Percentiles rank a stretch among this genome's conserved stretches.
phyloP scores from a whole-genome alignment of 2,113 vertebrate genomes.

The Murina feae region DNA sequence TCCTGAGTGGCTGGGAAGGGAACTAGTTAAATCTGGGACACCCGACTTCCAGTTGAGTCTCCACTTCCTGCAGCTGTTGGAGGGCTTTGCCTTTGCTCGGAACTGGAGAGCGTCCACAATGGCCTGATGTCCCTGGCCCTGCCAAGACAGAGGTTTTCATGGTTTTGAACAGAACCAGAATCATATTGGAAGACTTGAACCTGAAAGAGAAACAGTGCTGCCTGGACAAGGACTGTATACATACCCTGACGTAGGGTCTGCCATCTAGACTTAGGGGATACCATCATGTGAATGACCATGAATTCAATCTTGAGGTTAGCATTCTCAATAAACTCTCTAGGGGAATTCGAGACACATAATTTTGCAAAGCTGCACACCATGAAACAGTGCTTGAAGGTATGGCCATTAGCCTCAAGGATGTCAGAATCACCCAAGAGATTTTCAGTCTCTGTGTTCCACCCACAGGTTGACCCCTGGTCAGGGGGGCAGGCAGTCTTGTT shows the following conservation, averaged over 20 bases:
- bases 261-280: not conserved
- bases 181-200: too few relatives aligned
- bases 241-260: not conserved
- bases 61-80: too few relatives aligned
- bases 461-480: not conserved
- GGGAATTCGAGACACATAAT: not conserved
- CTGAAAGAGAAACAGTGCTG: not conserved
- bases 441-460: not conserved
- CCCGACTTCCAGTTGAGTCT: fast-evolving
- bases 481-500: fast-evolving
- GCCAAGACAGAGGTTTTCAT: not conserved
- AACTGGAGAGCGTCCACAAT: too few relatives aligned
- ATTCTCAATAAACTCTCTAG: not conserved
- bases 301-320: not conserved
- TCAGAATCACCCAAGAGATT: fast-evolving
- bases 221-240: not conserved
- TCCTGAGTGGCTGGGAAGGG: not conserved
- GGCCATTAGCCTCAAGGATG: not conserved
- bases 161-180: fast-evolving
- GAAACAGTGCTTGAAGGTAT: not conserved
- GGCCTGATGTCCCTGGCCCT: not conserved
- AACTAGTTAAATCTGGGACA: not conserved
- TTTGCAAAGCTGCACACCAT: too few relatives aligned
- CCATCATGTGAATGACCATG: not conserved
- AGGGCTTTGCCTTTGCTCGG: not conserved